Evolutionary conservation across 2,888 invertebrate species (phyloP).

Genomic region (Exocentrus adspersus): DNA sequence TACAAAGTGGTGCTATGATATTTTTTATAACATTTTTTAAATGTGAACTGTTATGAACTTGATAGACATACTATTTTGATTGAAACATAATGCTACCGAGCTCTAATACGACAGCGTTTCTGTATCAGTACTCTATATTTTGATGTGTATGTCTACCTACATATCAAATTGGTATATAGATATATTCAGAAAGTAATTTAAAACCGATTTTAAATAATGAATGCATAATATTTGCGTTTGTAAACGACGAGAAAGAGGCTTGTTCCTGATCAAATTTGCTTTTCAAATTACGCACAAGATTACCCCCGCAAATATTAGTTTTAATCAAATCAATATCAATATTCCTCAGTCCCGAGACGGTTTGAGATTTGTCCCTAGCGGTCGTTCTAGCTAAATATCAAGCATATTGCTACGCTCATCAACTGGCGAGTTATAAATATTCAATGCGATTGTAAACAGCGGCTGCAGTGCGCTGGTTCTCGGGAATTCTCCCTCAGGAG

Average conservation of each 20-base stretch:
- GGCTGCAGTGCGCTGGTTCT: slow-evolving; percentile 44
- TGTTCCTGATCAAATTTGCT: slow-evolving; percentile 61
- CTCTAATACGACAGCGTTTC: no score
- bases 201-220: slow-evolving; percentile 48
- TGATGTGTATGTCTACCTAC: no score
- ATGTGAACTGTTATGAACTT: no score
- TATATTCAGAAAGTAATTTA: slow-evolving; percentile 36
- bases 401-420: slow-evolving; percentile 66
- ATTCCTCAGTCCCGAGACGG: slow-evolving; percentile 43
- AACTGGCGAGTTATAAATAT: slow-evolving; percentile 65
- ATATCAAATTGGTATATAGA: no score
- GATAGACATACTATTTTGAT: no score
- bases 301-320: slow-evolving; percentile 65
- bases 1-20: no score
- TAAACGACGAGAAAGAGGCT: slow-evolving; percentile 49
- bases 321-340: slow-evolving; percentile 63
- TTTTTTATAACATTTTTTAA: no score
- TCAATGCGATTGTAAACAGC: slow-evolving; percentile 64
- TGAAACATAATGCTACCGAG: no score
- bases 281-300: slow-evolving; percentile 64
- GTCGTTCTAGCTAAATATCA: slow-evolving; percentile 60
- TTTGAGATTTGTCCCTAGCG: slow-evolving; percentile 53
- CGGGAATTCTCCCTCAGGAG: slow-evolving; percentile 46
- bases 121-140: slow-evolving; percentile 8
- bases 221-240: slow-evolving; percentile 42